A percentile compares a stretch with the other conserved stretches of the same genome.
Conservation (phyloP, 2,888 invertebrate species). For the Drosophila demipolita region DNA sequence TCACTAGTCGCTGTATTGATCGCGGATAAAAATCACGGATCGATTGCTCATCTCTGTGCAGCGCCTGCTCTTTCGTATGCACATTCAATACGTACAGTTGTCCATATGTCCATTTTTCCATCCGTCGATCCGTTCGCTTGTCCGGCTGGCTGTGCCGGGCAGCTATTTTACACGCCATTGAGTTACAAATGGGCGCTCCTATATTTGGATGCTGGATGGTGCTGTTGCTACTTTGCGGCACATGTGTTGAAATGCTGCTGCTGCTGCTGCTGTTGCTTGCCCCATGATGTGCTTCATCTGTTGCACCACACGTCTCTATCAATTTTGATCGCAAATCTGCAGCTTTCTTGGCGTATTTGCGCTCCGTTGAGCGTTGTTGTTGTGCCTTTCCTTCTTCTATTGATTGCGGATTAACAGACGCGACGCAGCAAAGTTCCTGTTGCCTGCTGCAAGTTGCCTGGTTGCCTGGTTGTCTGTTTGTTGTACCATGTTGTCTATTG, state of each 20-base stretch:
- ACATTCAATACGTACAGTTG: constrained; percentile 14
- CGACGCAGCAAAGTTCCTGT: constrained; percentile 53
- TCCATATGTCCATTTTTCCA: constrained; percentile 36
- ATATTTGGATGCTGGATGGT: constrained; percentile 26
- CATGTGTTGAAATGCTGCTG: background rate
- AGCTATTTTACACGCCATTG: constrained; percentile 79
- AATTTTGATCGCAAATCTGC: constrained; percentile 59
- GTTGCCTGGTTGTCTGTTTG: constrained; percentile 9
- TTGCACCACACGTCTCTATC: constrained; percentile 53
- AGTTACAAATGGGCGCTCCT: constrained; percentile 64
- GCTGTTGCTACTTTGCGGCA: constrained; percentile 19
- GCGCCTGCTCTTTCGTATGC: constrained; percentile 9
- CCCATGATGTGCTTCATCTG: background rate
- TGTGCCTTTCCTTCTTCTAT: constrained; percentile 43
- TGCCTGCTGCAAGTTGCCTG: constrained; percentile 24
- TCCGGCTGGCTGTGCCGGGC: constrained; percentile 53
- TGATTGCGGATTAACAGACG: constrained; percentile 69
- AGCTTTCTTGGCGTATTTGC: constrained; percentile 56
- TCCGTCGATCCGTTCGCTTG: constrained; percentile 30
- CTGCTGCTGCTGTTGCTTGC: background rate
- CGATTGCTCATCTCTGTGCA: constrained; percentile 37
- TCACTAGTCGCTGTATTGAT: background rate
- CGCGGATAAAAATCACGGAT: background rate
- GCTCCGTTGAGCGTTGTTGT: constrained; percentile 51
- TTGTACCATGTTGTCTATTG: constrained; percentile 69